Conservation (phyloP, 2,797 vertebrate species). For the Okamejei kenojei region DNA sequence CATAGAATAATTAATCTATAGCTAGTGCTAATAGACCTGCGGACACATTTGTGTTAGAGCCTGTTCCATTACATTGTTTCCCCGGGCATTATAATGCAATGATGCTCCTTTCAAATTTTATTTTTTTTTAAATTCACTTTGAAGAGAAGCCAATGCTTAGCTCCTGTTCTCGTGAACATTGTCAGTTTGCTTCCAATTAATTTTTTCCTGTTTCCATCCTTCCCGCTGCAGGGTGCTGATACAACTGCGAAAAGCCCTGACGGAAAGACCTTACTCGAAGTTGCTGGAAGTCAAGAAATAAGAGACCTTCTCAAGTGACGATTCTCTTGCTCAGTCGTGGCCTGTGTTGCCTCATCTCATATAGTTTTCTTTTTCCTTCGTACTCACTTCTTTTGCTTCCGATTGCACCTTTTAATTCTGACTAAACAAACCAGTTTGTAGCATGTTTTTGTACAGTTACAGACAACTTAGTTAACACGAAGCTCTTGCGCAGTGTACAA, state of each 20-base stretch:
- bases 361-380: background rate
- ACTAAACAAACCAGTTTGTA: conserved; percentile 33
- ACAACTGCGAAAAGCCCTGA: conserved; percentile 69
- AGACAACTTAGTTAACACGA: conserved; percentile 31
- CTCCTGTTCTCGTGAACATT: background rate
- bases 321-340: conserved; percentile 62
- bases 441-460: conserved; percentile 35
- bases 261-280: conserved; percentile 68
- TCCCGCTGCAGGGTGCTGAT: conserved; percentile 62
- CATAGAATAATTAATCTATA: background rate
- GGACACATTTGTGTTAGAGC: conserved; percentile 21
- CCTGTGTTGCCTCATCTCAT: conserved; percentile 68
- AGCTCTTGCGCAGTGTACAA: conserved; percentile 14
- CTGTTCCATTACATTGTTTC: background rate
- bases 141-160: background rate
- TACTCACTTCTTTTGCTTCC: conserved; percentile 14
- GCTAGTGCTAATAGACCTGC: background rate
- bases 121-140: too few species aligned
- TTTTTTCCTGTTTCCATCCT: background rate
- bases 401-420: conserved; percentile 34
- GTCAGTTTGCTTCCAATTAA: conserved; percentile 14
- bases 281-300: conserved; percentile 70
- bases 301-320: conserved; percentile 68
- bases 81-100: background rate
- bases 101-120: conserved; percentile 13